Evolutionary conservation across 2,888 invertebrate genomes (phyloP).

Genomic region (Ptilodon capucinus): DNA sequence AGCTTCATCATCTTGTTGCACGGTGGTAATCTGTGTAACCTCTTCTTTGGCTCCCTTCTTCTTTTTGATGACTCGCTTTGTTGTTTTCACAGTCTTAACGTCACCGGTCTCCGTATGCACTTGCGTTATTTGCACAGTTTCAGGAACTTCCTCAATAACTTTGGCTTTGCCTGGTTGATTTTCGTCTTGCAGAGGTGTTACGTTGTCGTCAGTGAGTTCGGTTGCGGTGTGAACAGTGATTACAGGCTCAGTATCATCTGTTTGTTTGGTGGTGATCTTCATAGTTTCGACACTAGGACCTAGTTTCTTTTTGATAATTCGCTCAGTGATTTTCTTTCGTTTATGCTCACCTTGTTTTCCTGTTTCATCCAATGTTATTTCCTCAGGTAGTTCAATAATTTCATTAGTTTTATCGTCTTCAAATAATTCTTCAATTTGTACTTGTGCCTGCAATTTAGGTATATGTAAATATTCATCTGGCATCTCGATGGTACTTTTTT

Average conservation of each 20-base stretch:
- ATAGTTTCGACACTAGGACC: slow-evolving; percentile 44
- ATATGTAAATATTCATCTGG: slow-evolving; percentile 57
- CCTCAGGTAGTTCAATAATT: slow-evolving; percentile 2
- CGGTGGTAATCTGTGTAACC: slow-evolving; percentile 14
- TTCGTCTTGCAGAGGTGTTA: slow-evolving; percentile 21
- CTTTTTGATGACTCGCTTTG: slow-evolving; percentile 14
- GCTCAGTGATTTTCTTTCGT: slow-evolving; percentile 56
- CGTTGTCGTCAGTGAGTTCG: slow-evolving; percentile 28
- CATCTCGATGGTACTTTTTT: slow-evolving; percentile 61
- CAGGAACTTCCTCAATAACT: slow-evolving; percentile 23
- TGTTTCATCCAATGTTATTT: neutral
- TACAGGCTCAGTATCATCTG: slow-evolving; percentile 45
- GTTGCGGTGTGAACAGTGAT: slow-evolving; percentile 55
- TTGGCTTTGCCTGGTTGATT: slow-evolving; percentile 11
- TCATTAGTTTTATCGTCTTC: slow-evolving; percentile 39
- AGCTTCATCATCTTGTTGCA: slow-evolving; percentile 15
- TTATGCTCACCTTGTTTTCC: slow-evolving; percentile 3
- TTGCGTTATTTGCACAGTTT: slow-evolving; percentile 30
- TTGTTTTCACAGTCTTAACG: slow-evolving; percentile 6
- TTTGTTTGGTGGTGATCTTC: slow-evolving; percentile 29
- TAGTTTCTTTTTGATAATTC: slow-evolving; percentile 64
- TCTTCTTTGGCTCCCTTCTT: slow-evolving; percentile 13
- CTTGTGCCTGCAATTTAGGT: slow-evolving; percentile 51
- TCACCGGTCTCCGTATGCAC: slow-evolving; percentile 22
- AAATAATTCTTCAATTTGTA: slow-evolving; percentile 60